Percentiles rank a stretch among this genome's conserved stretches.
These are phyloP conservation scores for Bombyx huttoni DNA, from an alignment of 2,888 invertebrate species.

Conservation along the genomic window DNA sequence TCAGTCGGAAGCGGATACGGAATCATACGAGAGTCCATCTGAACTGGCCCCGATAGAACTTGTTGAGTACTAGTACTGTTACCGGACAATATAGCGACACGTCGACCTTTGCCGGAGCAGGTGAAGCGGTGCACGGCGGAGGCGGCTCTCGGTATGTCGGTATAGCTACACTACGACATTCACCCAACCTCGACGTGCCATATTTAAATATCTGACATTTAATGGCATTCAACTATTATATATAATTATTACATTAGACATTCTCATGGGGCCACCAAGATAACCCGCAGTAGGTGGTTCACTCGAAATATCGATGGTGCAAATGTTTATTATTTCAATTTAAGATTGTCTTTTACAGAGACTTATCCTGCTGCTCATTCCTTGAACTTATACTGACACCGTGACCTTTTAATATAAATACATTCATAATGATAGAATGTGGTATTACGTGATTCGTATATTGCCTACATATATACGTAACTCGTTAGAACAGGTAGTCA, in stretches of 20 bases:
- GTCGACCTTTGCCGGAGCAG: constrained; percentile 39
- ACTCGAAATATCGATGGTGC: not conserved
- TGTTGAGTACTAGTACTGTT: constrained; percentile 39
- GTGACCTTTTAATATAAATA: constrained; percentile 19
- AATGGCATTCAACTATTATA: constrained; percentile 24
- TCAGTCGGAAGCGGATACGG: constrained; percentile 60
- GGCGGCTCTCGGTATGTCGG: constrained; percentile 10
- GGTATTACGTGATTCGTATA: constrained; percentile 16
- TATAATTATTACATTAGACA: constrained; percentile 7
- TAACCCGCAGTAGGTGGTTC: constrained; percentile 3
- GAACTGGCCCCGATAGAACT: constrained; percentile 43
- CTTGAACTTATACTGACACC: constrained; percentile 23
- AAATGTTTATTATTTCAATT: not conserved
- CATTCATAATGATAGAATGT: constrained; percentile 16
- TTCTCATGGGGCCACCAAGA: constrained; percentile 7
- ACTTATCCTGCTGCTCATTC: constrained; percentile 10
- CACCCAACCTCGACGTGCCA: constrained; percentile 24
- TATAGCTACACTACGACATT: constrained; percentile 15
- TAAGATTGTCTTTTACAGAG: not conserved
- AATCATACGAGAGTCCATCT: constrained; percentile 31
- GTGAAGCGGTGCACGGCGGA: constrained; percentile 12
- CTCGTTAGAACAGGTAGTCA: constrained; percentile 9
- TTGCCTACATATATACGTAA: constrained; percentile 12
- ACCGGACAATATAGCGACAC: constrained; percentile 35
- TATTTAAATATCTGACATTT: constrained; percentile 34